Base-by-base conservation (phyloP, 2,797 vertebrate genomes). In the Lophotriccus pileatus region DNA sequence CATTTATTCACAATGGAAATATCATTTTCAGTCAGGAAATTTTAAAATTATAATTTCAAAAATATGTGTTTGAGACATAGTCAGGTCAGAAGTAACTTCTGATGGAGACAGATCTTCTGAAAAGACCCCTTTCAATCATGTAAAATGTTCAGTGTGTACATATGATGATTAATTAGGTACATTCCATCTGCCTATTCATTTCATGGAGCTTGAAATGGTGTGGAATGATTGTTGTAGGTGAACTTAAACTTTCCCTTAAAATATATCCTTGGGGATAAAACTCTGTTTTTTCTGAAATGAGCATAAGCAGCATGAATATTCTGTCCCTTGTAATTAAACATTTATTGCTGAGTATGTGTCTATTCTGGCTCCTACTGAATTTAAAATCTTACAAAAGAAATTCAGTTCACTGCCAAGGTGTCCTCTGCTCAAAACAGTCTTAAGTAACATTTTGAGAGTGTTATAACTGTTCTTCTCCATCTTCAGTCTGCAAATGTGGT, bases 401-500 rank as follows among this genome's bases (percentile, higher is more conserved):
- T 94, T 87, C 19, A 86, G 49, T 86, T 95, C 52, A 64, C 56
- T 89, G 36, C 14, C 56, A 89, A 81, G 16, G 34, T 87, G 28
- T 87, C 49, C 34, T 93, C 66, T 95, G 53, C n/a, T 90, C 63
- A 82, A 77, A 94, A 88, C 63, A 79, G 56, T 64, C 37, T 67
- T 91, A 88, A 88, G 43, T 20, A 96, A 87, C 10, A 73, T 81
- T 80, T 46, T 76, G 49, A 87, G 56, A 81, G 27, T 81, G 41
- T 86, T 96, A 37, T 78, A 93, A 74, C 15, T 46, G 67, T 90
- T 96, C 52, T 81, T 89, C 59, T 44, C 16, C 23, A 91, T 85
- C n/a, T 88, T 94, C 89, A 89, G 91, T 76, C 83, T 94, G 74
- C 56, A 94, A 89, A 94, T 93, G 39, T 76, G 76, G 28, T 87